These are phyloP conservation scores for Vollenhovia emeryi DNA, from an alignment of 1,140 invertebrate species.

Conservation along the genomic window DNA sequence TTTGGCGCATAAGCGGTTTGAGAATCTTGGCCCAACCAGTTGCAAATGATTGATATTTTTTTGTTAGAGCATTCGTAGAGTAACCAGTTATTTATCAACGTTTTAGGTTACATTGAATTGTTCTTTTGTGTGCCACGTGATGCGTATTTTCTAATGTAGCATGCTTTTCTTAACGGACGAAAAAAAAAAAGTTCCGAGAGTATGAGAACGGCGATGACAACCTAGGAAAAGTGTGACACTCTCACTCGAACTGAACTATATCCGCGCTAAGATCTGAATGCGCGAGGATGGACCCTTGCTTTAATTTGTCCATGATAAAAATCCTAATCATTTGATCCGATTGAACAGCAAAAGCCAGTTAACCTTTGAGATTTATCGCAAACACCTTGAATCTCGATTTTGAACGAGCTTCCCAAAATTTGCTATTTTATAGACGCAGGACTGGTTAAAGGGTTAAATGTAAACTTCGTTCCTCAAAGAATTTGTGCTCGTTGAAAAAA, in stretches of 20 bases:
- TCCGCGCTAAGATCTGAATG: constrained; percentile 60
- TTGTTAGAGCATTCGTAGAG: constrained; percentile 73
- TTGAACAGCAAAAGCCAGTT: neutral
- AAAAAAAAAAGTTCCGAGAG: constrained; percentile 44
- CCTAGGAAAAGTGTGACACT: constrained; percentile 50
- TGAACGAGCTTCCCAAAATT: neutral
- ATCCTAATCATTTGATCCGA: neutral
- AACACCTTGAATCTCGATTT: neutral
- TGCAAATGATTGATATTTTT: constrained; percentile 68
- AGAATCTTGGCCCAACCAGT: constrained; percentile 68
- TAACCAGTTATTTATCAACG: constrained; percentile 71
- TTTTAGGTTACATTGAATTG: constrained; percentile 73
- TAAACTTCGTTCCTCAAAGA: neutral
- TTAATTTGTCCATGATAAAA: neutral
- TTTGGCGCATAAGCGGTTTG: constrained; percentile 70
- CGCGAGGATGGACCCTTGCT: neutral
- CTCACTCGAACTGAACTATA: constrained; percentile 32
- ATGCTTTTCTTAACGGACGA: constrained; percentile 71
- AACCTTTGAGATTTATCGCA: neutral
- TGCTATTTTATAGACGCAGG: neutral
- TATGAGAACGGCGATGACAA: constrained; percentile 64
- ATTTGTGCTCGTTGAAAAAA: neutral
- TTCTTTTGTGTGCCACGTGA: constrained; percentile 75
- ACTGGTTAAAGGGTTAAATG: constrained; percentile 25
- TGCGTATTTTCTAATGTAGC: constrained; percentile 76